phyloP scores from a whole-genome alignment of 2,888 invertebrate genomes.

The Aphrophora alni region DNA sequence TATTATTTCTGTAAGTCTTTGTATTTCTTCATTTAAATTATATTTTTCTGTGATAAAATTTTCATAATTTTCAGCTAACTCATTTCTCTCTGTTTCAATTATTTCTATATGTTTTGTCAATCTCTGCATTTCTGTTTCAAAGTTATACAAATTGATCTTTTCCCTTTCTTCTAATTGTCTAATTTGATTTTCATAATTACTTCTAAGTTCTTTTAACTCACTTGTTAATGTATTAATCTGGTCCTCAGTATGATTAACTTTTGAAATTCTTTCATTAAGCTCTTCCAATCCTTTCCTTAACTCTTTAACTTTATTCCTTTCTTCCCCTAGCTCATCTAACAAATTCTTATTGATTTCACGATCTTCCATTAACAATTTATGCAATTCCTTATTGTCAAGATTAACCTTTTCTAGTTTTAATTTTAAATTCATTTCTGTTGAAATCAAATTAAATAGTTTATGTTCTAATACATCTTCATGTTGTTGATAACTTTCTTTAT shows the following conservation, averaged over 20 bases:
- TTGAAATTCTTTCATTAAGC: not conserved
- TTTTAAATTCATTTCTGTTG: constrained; percentile 64
- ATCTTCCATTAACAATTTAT: constrained; percentile 11
- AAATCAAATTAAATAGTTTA: constrained; percentile 58
- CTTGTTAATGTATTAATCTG: constrained; percentile 62
- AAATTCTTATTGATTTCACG: constrained; percentile 2
- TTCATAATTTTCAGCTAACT: constrained; percentile 44
- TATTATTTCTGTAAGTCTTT: not conserved
- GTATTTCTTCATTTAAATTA: constrained; percentile 33
- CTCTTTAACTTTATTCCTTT: constrained; percentile 20
- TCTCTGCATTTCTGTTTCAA: constrained; percentile 29
- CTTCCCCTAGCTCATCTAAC: constrained; percentile 1
- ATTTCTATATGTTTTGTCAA: constrained; percentile 18
- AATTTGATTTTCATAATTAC: constrained; percentile 47
- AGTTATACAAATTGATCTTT: constrained; percentile 12
- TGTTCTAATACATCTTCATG: constrained; percentile 69
- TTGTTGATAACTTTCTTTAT: constrained; percentile 65
- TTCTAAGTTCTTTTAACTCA: constrained; percentile 56
- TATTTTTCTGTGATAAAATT: constrained; percentile 40
- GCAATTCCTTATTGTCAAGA: constrained; percentile 27
- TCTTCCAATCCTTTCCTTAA: constrained; percentile 22
- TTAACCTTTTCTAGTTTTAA: constrained; percentile 15
- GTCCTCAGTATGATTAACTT: constrained; percentile 61
- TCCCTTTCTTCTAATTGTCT: constrained; percentile 49
- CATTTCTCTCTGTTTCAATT: constrained; percentile 44